phyloP scores from a whole-genome alignment of 2,888 invertebrate genomes.

The Netelia virgata region DNA sequence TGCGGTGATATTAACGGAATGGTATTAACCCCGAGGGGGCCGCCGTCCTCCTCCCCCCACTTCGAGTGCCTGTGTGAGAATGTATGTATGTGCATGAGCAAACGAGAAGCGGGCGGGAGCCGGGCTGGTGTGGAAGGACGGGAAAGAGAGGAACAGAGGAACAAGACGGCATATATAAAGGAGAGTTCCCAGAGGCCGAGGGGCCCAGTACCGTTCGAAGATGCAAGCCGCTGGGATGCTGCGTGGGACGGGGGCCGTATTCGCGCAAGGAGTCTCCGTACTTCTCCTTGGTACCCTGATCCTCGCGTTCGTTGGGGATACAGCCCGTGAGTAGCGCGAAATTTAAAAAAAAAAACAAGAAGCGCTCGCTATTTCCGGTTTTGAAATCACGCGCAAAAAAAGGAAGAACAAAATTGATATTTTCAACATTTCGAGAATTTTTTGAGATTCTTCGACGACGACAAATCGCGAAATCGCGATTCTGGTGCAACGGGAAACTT shows the following conservation, averaged over 20 bases:
- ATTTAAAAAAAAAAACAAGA: slow-evolving; percentile 9
- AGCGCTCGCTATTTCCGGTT: background rate
- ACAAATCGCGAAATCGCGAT: slow-evolving; percentile 23
- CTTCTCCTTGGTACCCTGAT: slow-evolving; percentile 72
- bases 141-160: slow-evolving; percentile 66
- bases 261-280: slow-evolving; percentile 54
- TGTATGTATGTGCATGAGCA: slow-evolving; percentile 17
- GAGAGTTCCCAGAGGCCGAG: slow-evolving; percentile 81
- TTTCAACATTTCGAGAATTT: background rate
- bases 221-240: slow-evolving; percentile 82
- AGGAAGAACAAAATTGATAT: background rate
- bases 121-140: slow-evolving; percentile 58
- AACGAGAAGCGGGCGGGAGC: slow-evolving; percentile 61
- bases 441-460: background rate
- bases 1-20: slow-evolving; percentile 72
- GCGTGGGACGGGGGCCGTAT: slow-evolving; percentile 79
- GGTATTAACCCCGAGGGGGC: slow-evolving; percentile 79
- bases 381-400: background rate
- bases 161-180: slow-evolving; percentile 81
- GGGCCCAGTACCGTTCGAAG: slow-evolving; percentile 84
- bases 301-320: slow-evolving; percentile 76
- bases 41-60: slow-evolving; percentile 50
- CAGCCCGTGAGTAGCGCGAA: slow-evolving; percentile 79
- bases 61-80: background rate
- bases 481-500: slow-evolving; percentile 54